phyloP scores from a whole-genome alignment of 2,797 vertebrate species.

The Sebastes iracundus region DNA sequence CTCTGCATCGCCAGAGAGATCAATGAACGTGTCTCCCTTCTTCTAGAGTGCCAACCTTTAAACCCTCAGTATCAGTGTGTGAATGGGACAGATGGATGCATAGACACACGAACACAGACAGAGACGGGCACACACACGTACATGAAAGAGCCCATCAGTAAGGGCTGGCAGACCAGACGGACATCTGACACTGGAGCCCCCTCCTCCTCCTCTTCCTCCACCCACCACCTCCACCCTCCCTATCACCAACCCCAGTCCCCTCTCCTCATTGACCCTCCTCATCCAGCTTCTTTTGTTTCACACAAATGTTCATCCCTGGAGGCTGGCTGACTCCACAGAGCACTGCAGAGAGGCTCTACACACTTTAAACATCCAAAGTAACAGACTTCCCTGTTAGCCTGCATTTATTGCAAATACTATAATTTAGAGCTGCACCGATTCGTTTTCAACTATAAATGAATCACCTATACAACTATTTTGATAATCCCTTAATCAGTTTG shows the following conservation, averaged over 20 bases:
- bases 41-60: conserved; percentile 43
- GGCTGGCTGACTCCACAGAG: conserved; percentile 54
- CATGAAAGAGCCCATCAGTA: conserved; percentile 48
- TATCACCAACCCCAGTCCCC: conserved; percentile 24
- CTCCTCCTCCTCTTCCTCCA: background rate
- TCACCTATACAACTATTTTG: no score
- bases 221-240: background rate
- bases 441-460: no score
- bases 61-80: conserved; percentile 36
- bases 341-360: conserved; percentile 53
- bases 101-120: background rate
- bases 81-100: conserved; percentile 32
- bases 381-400: background rate
- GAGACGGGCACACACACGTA: background rate
- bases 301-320: conserved; percentile 48
- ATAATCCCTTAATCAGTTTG: no score
- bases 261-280: conserved; percentile 39
- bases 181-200: conserved; percentile 64
- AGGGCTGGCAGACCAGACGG: conserved; percentile 35
- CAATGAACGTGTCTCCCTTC: conserved; percentile 45
- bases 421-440: background rate
- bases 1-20: conserved; percentile 41
- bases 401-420: background rate
- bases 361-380: background rate
- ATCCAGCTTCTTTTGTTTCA: conserved; percentile 61